These are phyloP conservation scores for Misgurnus anguillicaudatus DNA, from an alignment of 2,113 vertebrate genomes.

Conservation along the genomic window DNA sequence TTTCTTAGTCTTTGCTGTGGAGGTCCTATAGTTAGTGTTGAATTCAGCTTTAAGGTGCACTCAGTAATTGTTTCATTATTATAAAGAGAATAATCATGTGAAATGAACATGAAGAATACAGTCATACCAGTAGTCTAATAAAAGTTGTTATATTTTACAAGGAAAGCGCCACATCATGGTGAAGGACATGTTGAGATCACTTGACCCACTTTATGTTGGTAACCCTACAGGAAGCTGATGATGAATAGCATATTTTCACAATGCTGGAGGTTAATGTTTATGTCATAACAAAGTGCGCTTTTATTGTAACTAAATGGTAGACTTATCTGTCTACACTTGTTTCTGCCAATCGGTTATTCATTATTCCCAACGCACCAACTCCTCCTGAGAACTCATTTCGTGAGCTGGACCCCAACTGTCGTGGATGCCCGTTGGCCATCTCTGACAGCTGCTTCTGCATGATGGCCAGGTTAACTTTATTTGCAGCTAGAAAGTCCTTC, in stretches of 20 bases:
- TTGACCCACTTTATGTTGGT: too few relatives aligned
- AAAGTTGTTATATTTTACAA: too few relatives aligned
- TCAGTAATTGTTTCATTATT: too few relatives aligned
- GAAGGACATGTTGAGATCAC: too few relatives aligned
- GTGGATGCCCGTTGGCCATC: slow-evolving; percentile 74
- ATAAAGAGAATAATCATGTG: too few relatives aligned
- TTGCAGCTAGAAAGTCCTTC: slow-evolving; percentile 81
- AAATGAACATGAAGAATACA: too few relatives aligned
- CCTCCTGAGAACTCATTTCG: slow-evolving; percentile 79
- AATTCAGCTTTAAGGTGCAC: too few relatives aligned
- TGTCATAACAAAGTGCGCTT: neutral
- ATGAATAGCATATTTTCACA: too few relatives aligned
- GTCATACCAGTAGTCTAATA: too few relatives aligned
- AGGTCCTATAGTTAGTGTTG: neutral
- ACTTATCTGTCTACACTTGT: slow-evolving; percentile 78
- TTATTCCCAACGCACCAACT: slow-evolving; percentile 82
- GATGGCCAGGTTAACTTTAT: slow-evolving; percentile 80
- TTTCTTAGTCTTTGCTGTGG: neutral
- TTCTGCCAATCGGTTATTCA: slow-evolving; percentile 86
- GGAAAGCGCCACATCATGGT: too few relatives aligned
- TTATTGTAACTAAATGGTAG: neutral
- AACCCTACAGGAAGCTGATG: too few relatives aligned
- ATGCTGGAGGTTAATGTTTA: too few relatives aligned
- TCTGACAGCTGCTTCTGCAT: slow-evolving; percentile 84
- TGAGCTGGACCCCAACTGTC: slow-evolving; percentile 60